Evolutionary conservation across 1,140 invertebrate genomes (phyloP).

Genomic region (Drosophila kepulauana): DNA sequence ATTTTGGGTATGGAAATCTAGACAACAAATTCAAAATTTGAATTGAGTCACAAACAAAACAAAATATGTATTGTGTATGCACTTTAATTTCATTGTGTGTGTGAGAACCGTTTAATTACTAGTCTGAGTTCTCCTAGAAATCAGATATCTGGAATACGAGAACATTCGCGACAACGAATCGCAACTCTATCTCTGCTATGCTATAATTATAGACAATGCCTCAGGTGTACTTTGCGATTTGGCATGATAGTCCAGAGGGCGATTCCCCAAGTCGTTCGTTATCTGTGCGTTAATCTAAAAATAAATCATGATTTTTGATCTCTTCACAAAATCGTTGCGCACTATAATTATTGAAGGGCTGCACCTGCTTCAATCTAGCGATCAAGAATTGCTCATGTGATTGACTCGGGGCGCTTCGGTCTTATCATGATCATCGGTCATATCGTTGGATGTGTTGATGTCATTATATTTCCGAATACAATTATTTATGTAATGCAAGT

Average conservation of each 20-base stretch:
- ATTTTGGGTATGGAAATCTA: too few relatives aligned
- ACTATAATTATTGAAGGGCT: constrained; percentile 31
- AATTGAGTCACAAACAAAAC: too few relatives aligned
- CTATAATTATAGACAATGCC: constrained; percentile 3
- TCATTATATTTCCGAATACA: constrained; percentile 39
- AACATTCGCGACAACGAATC: neutral
- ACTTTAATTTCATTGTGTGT: neutral
- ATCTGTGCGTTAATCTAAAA: constrained; percentile 41
- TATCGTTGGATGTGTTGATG: constrained; percentile 22
- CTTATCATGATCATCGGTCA: constrained; percentile 10
- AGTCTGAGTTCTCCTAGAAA: neutral
- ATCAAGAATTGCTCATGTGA: neutral
- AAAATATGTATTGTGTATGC: too few relatives aligned
- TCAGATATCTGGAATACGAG: neutral
- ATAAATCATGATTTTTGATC: constrained; percentile 41
- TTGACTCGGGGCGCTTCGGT: neutral
- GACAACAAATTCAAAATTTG: too few relatives aligned
- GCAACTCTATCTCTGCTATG: neutral
- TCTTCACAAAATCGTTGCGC: constrained; percentile 22
- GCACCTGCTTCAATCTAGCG: constrained; percentile 16
- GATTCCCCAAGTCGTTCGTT: constrained; percentile 19
- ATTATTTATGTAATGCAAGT: constrained; percentile 31
- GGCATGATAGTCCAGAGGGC: constrained; percentile 33
- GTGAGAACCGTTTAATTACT: neutral
- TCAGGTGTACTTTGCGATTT: constrained; percentile 49